Evolutionary conservation across 2,888 invertebrate species (phyloP), one percentile per base, ranked within the genome.

Genomic region (Eurytoma californica): DNA sequence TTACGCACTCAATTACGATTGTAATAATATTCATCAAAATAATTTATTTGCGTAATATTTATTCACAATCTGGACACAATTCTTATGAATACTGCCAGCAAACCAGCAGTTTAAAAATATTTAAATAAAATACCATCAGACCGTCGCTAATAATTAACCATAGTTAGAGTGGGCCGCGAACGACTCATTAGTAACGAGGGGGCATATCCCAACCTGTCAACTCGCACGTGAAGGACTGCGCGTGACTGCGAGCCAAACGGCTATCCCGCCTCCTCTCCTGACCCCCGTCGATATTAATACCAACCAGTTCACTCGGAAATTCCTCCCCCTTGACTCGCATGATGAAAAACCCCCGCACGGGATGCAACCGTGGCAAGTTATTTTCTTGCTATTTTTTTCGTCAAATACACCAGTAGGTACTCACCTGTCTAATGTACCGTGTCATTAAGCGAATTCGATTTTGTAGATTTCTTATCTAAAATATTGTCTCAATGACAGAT

Each of bases 61-160:
- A 70, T 49, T 53, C 39, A 47, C 12, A 73, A 65, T 55, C 5
- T 57, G 20, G 58, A 73, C 47, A 16, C 57, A 73, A 65, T 55
- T 55, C 20, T 57, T 47, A 14, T 55, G 9, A 65, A 73, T 65
- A 30, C 61, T 53, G 30, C 61, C 61, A 61, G 55, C 24, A 68
- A 68, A 72, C 28, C 49, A 60, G 18, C 13, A 18, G 47, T 30
- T 39, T 53, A 24, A 7, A 53, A 53, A n/a, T 24, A 9, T n/a
- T 57, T 13, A 51, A 28, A 14, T 65, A 49, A 30, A 18, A 3
- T 49, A 2, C 70, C 24, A 30, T 4, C 55, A 70, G 47, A n/a
- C 60, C 49, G 75, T 69, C 55, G 63, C 69, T 76, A 76, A 76
- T 76, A 69, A 76, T 47, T 20, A 18, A 7, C 39, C 7, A 30